A percentile compares a stretch with the other conserved stretches of the same genome.
Evolutionary conservation across 2,888 invertebrate species (phyloP).

Genomic region (Drosophila melanocephala): DNA sequence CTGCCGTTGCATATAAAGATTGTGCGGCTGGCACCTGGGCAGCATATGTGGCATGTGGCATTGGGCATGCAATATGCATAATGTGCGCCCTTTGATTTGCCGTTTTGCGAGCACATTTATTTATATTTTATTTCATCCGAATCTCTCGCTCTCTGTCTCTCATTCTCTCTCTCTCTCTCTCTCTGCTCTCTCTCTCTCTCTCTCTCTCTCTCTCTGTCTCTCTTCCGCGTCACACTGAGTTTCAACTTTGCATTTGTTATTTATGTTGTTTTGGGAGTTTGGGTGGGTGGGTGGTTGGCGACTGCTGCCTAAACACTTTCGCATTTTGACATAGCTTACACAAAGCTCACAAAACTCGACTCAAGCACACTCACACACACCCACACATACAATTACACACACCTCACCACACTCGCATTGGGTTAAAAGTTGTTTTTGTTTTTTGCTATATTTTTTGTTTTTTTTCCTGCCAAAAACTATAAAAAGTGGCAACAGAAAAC

Average conservation of each 20-base stretch:
- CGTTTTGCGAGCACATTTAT: constrained; percentile 69
- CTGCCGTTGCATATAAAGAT: constrained; percentile 60
- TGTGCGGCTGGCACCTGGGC: constrained; percentile 44
- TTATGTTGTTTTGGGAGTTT: constrained; percentile 22
- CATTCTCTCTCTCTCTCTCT: background rate
- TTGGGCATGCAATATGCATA: constrained; percentile 74
- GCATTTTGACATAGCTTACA: constrained; percentile 59
- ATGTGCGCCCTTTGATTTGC: constrained; percentile 76
- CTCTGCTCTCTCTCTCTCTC: background rate
- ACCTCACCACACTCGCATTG: constrained; percentile 41
- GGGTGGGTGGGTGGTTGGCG: constrained; percentile 2
- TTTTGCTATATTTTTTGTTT: background rate
- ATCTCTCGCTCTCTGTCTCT: background rate
- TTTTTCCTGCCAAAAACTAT: constrained; percentile 56
- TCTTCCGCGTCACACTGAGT: constrained; percentile 12
- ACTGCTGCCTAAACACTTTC: constrained; percentile 69
- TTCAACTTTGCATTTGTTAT: constrained; percentile 68
- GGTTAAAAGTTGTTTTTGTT: constrained; percentile 37
- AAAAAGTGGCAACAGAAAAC: constrained; percentile 71
- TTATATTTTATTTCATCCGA: constrained; percentile 71
- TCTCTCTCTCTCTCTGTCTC: background rate
- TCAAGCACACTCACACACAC: constrained; percentile 30
- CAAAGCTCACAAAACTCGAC: constrained; percentile 45
- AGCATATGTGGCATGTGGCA: constrained; percentile 20
- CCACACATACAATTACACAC: constrained; percentile 21